Conservation (phyloP, 2,888 invertebrate genomes). For the Tiphia femorata region DNA sequence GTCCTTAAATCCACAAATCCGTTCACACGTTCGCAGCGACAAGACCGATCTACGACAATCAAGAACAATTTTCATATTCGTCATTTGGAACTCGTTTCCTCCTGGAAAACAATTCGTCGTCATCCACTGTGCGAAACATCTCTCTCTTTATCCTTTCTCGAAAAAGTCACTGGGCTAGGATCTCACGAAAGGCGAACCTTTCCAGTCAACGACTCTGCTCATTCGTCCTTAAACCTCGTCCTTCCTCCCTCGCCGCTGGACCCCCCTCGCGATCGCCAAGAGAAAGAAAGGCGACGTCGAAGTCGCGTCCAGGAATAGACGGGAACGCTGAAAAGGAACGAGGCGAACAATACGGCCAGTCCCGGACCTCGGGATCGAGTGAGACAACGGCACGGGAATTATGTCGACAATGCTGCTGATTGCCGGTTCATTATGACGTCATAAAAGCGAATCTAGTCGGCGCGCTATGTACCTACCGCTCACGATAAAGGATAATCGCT, state of each 20-base stretch:
- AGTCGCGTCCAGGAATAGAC: slow-evolving; percentile 21
- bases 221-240: neutral
- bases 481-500: slow-evolving; percentile 59
- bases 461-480: slow-evolving; percentile 51
- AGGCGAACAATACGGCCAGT: slow-evolving; percentile 50
- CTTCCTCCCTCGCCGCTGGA: neutral
- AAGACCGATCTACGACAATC: too few species aligned
- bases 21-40: too few species aligned
- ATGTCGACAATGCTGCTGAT: slow-evolving; percentile 68
- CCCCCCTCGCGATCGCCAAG: neutral
- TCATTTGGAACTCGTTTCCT: too few species aligned
- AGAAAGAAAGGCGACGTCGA: slow-evolving; percentile 2
- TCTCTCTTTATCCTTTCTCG: too few species aligned
- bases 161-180: too few species aligned
- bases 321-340: slow-evolving; percentile 45
- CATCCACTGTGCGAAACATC: too few species aligned
- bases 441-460: slow-evolving; percentile 65
- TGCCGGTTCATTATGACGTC: slow-evolving; percentile 68
- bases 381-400: slow-evolving; percentile 66
- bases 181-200: too few species aligned
- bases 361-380: slow-evolving; percentile 55
- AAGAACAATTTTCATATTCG: too few species aligned
- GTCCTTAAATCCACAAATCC: too few species aligned
- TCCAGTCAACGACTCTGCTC: neutral
- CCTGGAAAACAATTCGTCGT: too few species aligned